Conservation (phyloP, 2,888 invertebrate species). For the Pristionchus mayeri region DNA sequence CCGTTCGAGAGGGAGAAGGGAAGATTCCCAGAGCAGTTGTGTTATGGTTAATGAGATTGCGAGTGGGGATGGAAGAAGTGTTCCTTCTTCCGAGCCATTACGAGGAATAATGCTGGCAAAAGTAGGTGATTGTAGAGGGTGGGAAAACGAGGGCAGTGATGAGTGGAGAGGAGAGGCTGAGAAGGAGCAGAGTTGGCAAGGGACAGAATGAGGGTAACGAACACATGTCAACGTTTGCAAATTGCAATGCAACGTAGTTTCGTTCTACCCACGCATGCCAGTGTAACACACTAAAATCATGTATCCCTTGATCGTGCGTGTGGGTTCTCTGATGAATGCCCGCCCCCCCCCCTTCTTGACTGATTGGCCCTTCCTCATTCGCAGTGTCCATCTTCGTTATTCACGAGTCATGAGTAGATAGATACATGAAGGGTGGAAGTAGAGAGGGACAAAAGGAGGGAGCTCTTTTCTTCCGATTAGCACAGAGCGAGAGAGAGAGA, state of each 20-base stretch:
- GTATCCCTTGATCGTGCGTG: too few species aligned
- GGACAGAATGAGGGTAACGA: not conserved
- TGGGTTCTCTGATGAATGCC: slow-evolving; percentile 24
- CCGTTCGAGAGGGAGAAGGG: not conserved
- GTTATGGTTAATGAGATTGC: slow-evolving; percentile 8
- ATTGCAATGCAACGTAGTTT: too few species aligned
- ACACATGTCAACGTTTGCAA: too few species aligned
- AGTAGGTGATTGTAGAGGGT: slow-evolving; percentile 21
- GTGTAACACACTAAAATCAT: not conserved
- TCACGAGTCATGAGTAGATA: slow-evolving; percentile 40
- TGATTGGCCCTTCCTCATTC: slow-evolving; percentile 16
- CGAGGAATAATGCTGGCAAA: slow-evolving; percentile 23
- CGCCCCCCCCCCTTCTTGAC: not conserved
- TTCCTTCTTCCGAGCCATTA: not conserved
- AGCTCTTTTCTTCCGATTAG: not conserved
- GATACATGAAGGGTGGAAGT: slow-evolving; percentile 1
- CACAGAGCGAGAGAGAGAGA: not conserved
- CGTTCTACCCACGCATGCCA: not conserved
- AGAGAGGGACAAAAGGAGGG: not conserved
- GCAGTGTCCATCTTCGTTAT: slow-evolving; percentile 29
- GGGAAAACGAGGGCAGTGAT: not conserved
- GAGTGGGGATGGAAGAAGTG: slow-evolving; percentile 5
- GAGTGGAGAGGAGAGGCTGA: not conserved
- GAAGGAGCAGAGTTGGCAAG: not conserved
- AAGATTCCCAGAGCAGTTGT: not conserved